Percentiles rank a stretch among this genome's conserved stretches.
Conservation (phyloP, 2,797 vertebrate genomes). For the Pampus argenteus region DNA sequence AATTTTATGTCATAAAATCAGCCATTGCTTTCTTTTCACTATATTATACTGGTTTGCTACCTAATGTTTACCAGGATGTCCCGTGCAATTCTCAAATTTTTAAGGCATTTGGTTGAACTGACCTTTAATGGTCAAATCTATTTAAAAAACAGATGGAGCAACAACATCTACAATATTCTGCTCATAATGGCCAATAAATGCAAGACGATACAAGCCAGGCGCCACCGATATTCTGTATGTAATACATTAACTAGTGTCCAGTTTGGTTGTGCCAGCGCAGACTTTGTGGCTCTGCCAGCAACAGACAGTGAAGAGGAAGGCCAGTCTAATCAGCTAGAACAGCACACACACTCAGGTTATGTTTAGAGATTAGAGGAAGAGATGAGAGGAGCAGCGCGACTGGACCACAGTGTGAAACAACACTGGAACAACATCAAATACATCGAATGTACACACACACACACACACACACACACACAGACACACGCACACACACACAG, state of each 20-base stretch:
- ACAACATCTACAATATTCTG: not conserved
- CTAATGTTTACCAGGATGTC: too few species aligned
- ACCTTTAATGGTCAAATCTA: not conserved
- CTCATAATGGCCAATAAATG: conserved; percentile 7
- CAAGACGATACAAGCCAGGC: conserved; percentile 44
- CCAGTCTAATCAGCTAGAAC: conserved; percentile 51
- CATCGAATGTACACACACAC: not conserved
- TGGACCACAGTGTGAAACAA: conserved; percentile 31
- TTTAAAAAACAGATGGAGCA: not conserved
- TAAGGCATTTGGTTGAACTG: not conserved
- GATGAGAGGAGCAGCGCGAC: conserved; percentile 55
- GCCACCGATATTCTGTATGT: not conserved
- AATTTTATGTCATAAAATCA: too few species aligned
- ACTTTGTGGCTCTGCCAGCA: conserved; percentile 54
- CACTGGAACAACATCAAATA: conserved; percentile 60
- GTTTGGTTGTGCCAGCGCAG: conserved; percentile 13
- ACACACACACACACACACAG: conserved; percentile 1
- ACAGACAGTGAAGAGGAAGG: conserved; percentile 36
- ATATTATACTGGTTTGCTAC: too few species aligned
- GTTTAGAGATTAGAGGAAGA: conserved; percentile 66
- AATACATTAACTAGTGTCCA: conserved; percentile 26
- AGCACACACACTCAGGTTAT: conserved; percentile 53
- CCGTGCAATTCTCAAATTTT: too few species aligned
- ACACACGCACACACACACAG: conserved; percentile 5
- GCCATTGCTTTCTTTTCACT: too few species aligned